Conservation (phyloP, 2,113 vertebrate species). For the Australoheros scitulus region DNA sequence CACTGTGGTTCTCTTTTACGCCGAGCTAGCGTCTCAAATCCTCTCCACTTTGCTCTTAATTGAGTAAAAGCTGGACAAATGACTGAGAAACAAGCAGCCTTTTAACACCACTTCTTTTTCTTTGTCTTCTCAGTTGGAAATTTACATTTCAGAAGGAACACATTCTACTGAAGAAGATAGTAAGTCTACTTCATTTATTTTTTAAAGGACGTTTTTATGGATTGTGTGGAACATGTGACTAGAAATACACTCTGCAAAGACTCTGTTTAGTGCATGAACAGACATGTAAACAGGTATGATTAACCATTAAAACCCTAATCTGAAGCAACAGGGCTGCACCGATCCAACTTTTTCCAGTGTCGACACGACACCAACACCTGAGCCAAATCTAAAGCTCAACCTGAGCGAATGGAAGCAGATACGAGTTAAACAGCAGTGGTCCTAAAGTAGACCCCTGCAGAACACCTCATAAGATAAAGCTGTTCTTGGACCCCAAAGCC, state of each 20-base stretch:
- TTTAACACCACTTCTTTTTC: slow-evolving; percentile 6
- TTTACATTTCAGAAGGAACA: slow-evolving; percentile 96
- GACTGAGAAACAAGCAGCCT: not conserved
- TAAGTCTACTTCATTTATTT: slow-evolving; percentile 78
- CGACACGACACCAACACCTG: not conserved
- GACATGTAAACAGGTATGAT: not conserved
- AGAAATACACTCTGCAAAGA: not conserved
- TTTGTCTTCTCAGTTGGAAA: slow-evolving; percentile 87
- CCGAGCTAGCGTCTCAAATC: not conserved
- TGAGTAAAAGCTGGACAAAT: not conserved
- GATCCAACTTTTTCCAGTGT: not conserved
- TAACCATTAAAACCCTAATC: not conserved
- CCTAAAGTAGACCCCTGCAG: not conserved
- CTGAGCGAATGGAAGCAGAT: not conserved
- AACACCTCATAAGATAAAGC: not conserved
- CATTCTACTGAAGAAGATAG: slow-evolving; percentile 97
- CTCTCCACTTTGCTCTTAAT: not conserved
- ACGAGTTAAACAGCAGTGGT: not conserved
- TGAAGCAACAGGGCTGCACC: not conserved
- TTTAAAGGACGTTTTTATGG: not conserved
- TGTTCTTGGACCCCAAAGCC: not conserved
- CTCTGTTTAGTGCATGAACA: no score
- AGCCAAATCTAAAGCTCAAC: not conserved
- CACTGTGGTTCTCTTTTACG: not conserved
- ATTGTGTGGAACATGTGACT: not conserved